Evolutionary conservation across 2,797 vertebrate genomes (phyloP), one percentile per base, ranked within the genome.

Genomic region (Pangasius djambal): DNA sequence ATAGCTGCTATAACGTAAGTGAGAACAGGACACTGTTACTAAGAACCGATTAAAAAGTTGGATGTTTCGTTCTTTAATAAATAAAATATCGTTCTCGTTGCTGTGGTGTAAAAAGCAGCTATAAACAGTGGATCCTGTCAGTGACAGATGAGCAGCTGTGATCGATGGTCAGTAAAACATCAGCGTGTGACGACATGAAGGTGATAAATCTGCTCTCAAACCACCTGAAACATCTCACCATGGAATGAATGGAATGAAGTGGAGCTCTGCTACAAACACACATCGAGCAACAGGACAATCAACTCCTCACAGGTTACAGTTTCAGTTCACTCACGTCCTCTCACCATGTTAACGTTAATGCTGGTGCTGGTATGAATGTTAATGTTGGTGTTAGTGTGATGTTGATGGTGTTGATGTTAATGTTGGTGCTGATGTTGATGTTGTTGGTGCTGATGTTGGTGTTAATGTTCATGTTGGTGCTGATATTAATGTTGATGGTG

Each of bases 161-260:
- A 91, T 89, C 5, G 69, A 72, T 40, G 69, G 22, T 22, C 16
- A 22, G 34, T 37, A 48, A 48, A 75, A 75, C 22, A 4, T 87
- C 88, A 86, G 82, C 10, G 40, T 1, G 44, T 31, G 2, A 86
- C 28, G 63, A 78, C 22, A 87, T 34, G 18, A 86, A 89, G 75
- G 74, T 85, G 75, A 91, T 67, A 57, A 70, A 88, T 90, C 88
- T 59, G 74, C 63, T 75, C 82, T 87, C 87, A 75, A 83, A 75
- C 88, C 72, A 44, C 88, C 61, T 78, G 61, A 52, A 50, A 28
- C 74, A 34, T 55, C 48, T 55, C 77, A 31, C 12, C 1, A 22
- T 44, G 18, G 18, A 10, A 20, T 9, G 8, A 7, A 40, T 2
- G 37, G 10, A 22, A 18, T 40, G 37, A 72, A 72, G 4, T 20